Evolutionary conservation across 2,113 vertebrate genomes (phyloP), one percentile per base, ranked within the genome.

Genomic region (Pseudorectes ferrugineus): DNA sequence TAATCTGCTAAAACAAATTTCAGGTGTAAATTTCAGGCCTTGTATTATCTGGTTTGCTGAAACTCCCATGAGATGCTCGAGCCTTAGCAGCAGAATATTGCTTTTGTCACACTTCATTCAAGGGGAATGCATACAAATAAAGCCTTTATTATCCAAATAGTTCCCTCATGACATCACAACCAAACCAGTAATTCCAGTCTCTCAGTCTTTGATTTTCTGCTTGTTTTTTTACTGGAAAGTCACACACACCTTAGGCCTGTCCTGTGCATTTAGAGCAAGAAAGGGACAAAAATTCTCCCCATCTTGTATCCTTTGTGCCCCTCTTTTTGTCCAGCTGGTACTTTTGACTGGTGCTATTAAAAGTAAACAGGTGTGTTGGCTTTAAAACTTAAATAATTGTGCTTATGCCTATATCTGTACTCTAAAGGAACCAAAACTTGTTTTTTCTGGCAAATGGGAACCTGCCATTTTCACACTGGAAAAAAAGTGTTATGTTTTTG

Each of bases 111-210:
- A 11, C 3, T 48, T 92, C 23, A 35, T 21, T 85, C 1, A 5
- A 66, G 48, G 16, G 20, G 8, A 79, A 11, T 40, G 29, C 0
- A 0, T 52, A 43, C 2, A 45, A 28, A 19, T 38, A 24, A 40
- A 75, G 33, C 61, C 52, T 81, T 86, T 46, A 23, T 66, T 58
- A 70, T 14, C 46, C 74, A 51, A 33, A 10, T 48, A 57, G 35
- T 61, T 57, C 40, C 58, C 28, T 79, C 43, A 10, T 68, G 51
- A 26, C 49, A 61, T 48, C n/a, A 31, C 36, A 66, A 49, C 43
- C 36, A 17, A 70, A 82, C 21, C 18, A 74, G 2, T 36, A 35
- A 54, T 46, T 55, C n/a, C 25, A 18, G 46, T 35, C 48, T 45
- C n/a, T 61, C 14, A 35, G 28, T 42, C 8, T 58, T 45, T 19